Base-by-base conservation (phyloP, 2,113 vertebrate species). In the Strix aluco region DNA sequence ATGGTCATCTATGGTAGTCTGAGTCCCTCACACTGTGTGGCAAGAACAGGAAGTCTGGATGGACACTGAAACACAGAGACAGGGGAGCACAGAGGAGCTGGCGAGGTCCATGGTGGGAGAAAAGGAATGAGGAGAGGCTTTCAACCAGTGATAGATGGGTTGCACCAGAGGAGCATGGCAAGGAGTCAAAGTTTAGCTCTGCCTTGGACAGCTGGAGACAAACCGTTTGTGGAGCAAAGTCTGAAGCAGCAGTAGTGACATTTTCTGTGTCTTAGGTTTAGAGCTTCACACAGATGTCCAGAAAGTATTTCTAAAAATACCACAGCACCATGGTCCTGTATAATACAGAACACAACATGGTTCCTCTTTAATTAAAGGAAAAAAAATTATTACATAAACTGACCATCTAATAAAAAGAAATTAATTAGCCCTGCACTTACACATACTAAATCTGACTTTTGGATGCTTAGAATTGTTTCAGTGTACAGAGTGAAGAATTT, bases 11-110 rank as follows among this genome's bases (percentile, higher is more conserved):
- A 11, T 2, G 2, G 38, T 1, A n/a, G 14, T n/a, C 54, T 70
- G 65, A 36, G 38, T 54, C 23, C 42, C 20, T 86, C 13, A 3
- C 0, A 0, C 44, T 3, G 9, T 57, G 54, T 38, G 46, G 18
- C 23, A 19, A 59, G 54, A 63, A 3, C 0, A 4, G 26, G 29
- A 78, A 9, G 18, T 22, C 34, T 62, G 61, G 34, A 22, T 58
- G 15, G 23, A 34, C 7, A 9, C 69, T 4, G 0, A 65, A 77
- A 44, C 18, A 27, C 11, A 15, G 71, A 79, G 18, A 30, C 19
- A 26, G 32, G 17, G 34, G 13, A 86, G 22, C 77, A 42, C 52
- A 25, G 62, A 44, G 26, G 11, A 46, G 49, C 58, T 95, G 67
- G 11, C 1, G 4, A 59, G 10, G 18, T 44, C 61, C 26, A 2